phyloP scores from a whole-genome alignment of 2,797 vertebrate genomes.

The Hozukius guyotensis region DNA sequence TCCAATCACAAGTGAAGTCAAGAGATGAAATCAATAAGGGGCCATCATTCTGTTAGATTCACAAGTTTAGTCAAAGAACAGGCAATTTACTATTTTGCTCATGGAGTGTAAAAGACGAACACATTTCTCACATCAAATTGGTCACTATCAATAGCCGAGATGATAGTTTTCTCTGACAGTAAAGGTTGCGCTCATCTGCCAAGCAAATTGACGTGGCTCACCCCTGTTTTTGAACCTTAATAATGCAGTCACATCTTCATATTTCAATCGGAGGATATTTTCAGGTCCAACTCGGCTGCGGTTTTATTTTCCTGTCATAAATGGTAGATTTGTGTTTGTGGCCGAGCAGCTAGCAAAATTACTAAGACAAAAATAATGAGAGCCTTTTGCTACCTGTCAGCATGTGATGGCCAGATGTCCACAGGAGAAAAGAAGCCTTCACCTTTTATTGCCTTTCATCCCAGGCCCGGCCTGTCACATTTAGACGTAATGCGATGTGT shows the following conservation, averaged over 20 bases:
- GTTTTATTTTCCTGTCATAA: constrained; percentile 33
- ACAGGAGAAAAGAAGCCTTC: constrained; percentile 40
- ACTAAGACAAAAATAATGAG: constrained; percentile 49
- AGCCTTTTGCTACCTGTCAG: constrained; percentile 57
- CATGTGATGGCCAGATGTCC: constrained; percentile 40
- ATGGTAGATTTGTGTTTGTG: constrained; percentile 38
- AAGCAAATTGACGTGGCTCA: background rate
- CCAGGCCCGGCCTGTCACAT: constrained; percentile 48
- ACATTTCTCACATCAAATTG: background rate
- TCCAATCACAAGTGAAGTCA: background rate
- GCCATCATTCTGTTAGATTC: background rate
- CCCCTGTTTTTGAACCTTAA: background rate
- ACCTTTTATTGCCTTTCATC: constrained; percentile 52
- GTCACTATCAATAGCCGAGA: background rate
- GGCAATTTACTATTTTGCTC: background rate
- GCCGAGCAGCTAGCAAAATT: constrained; percentile 31
- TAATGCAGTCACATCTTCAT: constrained; percentile 10
- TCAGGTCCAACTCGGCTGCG: background rate
- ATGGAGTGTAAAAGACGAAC: background rate
- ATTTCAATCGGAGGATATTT: constrained; percentile 31
- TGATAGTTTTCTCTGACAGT: background rate
- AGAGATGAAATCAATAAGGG: background rate
- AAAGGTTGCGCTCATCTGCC: background rate
- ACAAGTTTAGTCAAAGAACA: background rate
- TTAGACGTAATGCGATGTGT: constrained; percentile 56